A percentile compares a stretch with the other conserved stretches of the same genome.
Conservation (phyloP, 2,797 vertebrate genomes). For the Sphaeramia orbicularis region DNA sequence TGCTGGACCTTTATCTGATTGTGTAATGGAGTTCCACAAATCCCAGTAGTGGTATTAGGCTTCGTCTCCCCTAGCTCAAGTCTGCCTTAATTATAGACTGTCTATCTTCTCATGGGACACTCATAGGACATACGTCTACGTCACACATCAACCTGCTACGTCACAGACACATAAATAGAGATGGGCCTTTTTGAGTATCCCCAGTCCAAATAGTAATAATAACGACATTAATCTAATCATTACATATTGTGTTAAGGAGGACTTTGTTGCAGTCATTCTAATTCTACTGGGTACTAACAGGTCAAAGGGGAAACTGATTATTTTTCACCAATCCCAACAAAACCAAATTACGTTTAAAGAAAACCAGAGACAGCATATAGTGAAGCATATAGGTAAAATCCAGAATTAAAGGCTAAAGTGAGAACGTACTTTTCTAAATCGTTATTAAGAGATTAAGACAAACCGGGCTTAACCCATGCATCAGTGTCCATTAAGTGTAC, state of each 20-base stretch:
- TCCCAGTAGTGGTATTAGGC: constrained; percentile 78
- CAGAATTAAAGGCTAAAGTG: constrained; percentile 18
- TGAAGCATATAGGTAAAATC: not conserved
- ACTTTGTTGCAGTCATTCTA: too few relatives aligned
- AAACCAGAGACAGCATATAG: not conserved
- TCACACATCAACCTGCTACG: constrained; percentile 50
- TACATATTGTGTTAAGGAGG: too few relatives aligned
- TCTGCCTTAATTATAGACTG: constrained; percentile 77
- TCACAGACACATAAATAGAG: constrained; percentile 24
- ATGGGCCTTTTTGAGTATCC: accelerated
- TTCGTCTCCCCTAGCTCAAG: constrained; percentile 68
- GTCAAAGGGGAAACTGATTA: too few relatives aligned
- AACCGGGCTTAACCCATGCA: constrained; percentile 21
- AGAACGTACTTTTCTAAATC: constrained; percentile 13
- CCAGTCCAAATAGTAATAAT: not conserved
- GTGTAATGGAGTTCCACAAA: constrained; percentile 82
- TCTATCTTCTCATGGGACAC: constrained; percentile 75
- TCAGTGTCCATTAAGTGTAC: constrained; percentile 2
- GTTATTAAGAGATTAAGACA: constrained; percentile 31
- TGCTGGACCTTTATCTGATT: constrained; percentile 76
- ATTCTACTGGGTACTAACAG: too few relatives aligned
- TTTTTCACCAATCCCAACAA: not conserved
- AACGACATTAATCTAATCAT: not conserved
- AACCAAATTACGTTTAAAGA: not conserved
- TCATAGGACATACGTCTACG: constrained; percentile 52